Base-by-base conservation (phyloP, 1,140 invertebrate species). In the Anastrepha ludens region DNA sequence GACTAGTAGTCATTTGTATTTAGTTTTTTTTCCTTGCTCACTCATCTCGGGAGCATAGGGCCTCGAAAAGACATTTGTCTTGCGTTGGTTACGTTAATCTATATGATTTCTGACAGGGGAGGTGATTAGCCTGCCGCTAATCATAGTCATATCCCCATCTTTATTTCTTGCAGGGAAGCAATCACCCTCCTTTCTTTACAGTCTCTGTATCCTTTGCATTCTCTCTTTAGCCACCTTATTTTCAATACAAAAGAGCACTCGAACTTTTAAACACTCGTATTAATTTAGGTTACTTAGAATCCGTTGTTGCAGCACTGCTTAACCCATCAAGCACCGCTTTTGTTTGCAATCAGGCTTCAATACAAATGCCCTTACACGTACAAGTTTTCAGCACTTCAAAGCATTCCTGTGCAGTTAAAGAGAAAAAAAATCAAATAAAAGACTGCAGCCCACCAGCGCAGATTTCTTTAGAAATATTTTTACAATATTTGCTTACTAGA, bases 201-300 rank as follows among this genome's bases (percentile, higher is more conserved):
- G 50, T 55, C 6, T 55, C 0, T 55, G 11, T 55, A 55, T 55
- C 6, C 11, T 15, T 2, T 62, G 1, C 15, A n/a, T 62, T 15
- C 13, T 3, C n/a, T 17, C 4, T 17, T 4, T 17, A 62, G 60
- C 60, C 60, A 67, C 17, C 47, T 81, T 58, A 17, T 81, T 81
- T 81, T 81, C 17, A 55, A 81, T 29, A n/a, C 74, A 55, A 81
- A 81, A 81, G 74, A 20, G 20, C 74, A 81, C 74, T 81, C 74
- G 50, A 81, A 81, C 74, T 81, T 20, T 81, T 55, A 81, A 81
- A 81, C n/a, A 58, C 74, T 20, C 74, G 55, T 81, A 81, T 81
- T 81, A 81, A 81, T 81, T 81, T 81, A 81, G 74, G 74, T 81
- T 81, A 29, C 29, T 29, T 29, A 81, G 58, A 47, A 81, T 47